A percentile compares a stretch with the other conserved stretches of the same genome.
phyloP scores from a whole-genome alignment of 2,113 vertebrate genomes.

The Nibea albiflora region DNA sequence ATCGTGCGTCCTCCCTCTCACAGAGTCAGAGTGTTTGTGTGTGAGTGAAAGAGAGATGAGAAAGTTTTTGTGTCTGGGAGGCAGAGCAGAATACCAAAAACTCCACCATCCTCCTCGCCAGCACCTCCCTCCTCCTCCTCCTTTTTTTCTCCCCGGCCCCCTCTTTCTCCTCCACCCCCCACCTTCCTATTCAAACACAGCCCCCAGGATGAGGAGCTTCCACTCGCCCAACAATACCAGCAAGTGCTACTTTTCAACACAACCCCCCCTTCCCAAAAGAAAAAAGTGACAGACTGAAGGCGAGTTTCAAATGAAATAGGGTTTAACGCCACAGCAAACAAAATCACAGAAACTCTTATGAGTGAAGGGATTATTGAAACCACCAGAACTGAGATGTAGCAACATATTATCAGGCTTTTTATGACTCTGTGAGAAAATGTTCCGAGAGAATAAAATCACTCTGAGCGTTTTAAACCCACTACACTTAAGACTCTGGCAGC shows the following conservation, averaged over 20 bases:
- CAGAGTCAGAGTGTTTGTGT: conserved; percentile 28
- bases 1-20: conserved; percentile 1
- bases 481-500: conserved; percentile 1
- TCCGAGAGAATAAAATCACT: background rate
- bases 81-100: conserved; percentile 76
- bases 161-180: conserved; percentile 25
- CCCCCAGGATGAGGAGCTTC: conserved; percentile 52
- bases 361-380: conserved; percentile 2
- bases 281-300: conserved; percentile 4
- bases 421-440: conserved; percentile 3
- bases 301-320: conserved; percentile 26
- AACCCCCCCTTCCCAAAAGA: background rate
- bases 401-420: background rate
- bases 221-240: conserved; percentile 47
- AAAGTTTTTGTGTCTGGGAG: conserved; percentile 60
- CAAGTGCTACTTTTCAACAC: conserved; percentile 44
- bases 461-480: conserved; percentile 16
- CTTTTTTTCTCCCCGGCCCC: background rate
- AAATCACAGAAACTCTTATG: conserved; percentile 2
- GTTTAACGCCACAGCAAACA: conserved; percentile 19
- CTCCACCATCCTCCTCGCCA: conserved; percentile 42
- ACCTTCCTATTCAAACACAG: conserved; percentile 51
- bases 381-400: background rate
- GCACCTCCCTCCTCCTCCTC: conserved; percentile 29
- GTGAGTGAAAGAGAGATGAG: conserved; percentile 35